Conservation (phyloP, 2,797 vertebrate species). For the Neostethus bicornis region DNA sequence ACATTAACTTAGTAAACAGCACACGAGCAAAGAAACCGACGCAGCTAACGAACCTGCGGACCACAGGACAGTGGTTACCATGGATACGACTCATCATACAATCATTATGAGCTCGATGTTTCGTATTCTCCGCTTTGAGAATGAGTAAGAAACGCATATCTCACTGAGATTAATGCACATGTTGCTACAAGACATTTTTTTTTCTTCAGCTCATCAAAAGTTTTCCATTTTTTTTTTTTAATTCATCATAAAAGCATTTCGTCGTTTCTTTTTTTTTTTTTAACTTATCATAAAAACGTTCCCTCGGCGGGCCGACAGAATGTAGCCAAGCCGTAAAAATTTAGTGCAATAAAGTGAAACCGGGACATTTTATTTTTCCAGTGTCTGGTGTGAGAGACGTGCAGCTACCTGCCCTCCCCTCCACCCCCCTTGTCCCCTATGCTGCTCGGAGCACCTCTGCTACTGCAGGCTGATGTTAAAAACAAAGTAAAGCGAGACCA, state of each 20-base stretch:
- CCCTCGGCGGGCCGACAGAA: no score
- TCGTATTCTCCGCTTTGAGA: conserved; percentile 99
- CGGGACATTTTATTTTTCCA: conserved; percentile 80
- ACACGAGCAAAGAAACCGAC: conserved; percentile 88
- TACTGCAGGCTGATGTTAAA: conserved; percentile 77
- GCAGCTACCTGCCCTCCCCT: no score
- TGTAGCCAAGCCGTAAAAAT: conserved; percentile 94
- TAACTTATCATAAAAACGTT: no score
- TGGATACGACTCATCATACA: conserved; percentile 94
- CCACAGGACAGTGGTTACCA: conserved; percentile 94
- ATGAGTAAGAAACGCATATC: conserved; percentile 98
- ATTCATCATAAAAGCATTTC: no score
- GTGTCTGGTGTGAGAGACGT: conserved; percentile 82
- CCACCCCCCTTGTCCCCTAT: conserved; percentile 82
- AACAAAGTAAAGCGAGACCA: conserved; percentile 79
- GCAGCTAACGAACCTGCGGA: conserved; percentile 93
- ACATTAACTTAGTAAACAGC: conserved; percentile 97
- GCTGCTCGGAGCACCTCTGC: conserved; percentile 81
- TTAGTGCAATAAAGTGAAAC: conserved; percentile 98
- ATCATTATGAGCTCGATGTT: conserved; percentile 95
- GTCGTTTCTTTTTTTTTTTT: conserved; percentile 48
- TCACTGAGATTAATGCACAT: conserved; percentile 99
- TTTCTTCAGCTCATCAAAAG: conserved; percentile 86
- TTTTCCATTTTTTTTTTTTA: no score
- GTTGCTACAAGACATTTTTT: conserved; percentile 98